Conservation (phyloP, 2,888 invertebrate genomes). For the Atrina japonica region DNA sequence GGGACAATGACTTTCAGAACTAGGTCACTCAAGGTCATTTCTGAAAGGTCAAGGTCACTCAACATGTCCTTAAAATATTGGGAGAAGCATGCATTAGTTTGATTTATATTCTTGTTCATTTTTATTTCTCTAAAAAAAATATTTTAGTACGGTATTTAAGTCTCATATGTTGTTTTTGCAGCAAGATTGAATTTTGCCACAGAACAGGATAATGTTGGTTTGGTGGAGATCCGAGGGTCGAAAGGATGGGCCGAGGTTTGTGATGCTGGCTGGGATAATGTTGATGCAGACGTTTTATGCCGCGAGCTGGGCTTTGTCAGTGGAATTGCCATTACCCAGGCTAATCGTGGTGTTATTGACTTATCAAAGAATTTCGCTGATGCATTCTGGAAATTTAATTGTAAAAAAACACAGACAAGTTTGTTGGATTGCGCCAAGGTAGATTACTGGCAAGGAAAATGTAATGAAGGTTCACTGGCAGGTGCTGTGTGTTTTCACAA, state of each 20-base stretch:
- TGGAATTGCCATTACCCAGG: slow-evolving; percentile 49
- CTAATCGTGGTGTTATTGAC: slow-evolving; percentile 13
- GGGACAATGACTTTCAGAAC: too few relatives aligned
- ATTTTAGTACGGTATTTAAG: too few relatives aligned
- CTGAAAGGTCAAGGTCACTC: too few relatives aligned
- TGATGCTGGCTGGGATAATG: slow-evolving; percentile 54
- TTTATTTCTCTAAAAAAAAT: too few relatives aligned
- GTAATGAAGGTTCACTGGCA: slow-evolving; percentile 53
- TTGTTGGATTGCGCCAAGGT: slow-evolving; percentile 34
- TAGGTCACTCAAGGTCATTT: too few relatives aligned
- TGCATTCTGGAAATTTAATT: slow-evolving; percentile 43
- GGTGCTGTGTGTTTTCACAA: slow-evolving; percentile 65
- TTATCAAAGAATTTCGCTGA: slow-evolving; percentile 23
- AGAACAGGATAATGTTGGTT: slow-evolving; percentile 38
- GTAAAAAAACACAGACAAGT: slow-evolving; percentile 38
- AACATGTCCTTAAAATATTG: too few relatives aligned
- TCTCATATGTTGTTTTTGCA: too few relatives aligned
- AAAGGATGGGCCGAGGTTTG: slow-evolving; percentile 47
- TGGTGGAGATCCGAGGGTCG: slow-evolving; percentile 45
- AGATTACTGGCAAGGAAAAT: slow-evolving; percentile 36
- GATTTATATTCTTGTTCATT: too few relatives aligned
- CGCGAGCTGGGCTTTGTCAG: slow-evolving; percentile 52
- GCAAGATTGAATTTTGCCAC: slow-evolving; percentile 35
- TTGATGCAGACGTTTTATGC: slow-evolving; percentile 55
- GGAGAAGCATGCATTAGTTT: too few relatives aligned